Evolutionary conservation across 1,140 invertebrate genomes (phyloP), one percentile per base, ranked within the genome.

Genomic region (Periplaneta americana): DNA sequence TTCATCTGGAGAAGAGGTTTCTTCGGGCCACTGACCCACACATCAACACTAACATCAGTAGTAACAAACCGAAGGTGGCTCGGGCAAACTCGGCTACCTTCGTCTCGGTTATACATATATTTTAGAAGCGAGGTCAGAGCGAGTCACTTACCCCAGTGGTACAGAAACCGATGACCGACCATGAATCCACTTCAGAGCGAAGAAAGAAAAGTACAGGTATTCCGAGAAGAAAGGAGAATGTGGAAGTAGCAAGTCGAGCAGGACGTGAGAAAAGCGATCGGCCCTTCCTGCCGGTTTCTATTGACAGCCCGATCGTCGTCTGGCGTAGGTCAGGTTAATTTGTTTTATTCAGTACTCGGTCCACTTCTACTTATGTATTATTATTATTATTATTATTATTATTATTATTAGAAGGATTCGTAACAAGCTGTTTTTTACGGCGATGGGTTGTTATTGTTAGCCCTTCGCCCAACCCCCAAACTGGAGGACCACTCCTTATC

Each of bases 131-230:
- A 82, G 82, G 82, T 82, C 82, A 82, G 18, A 28, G n/a, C 66
- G 34, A 82, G 82, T 82, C 82, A 82, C 78, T 82, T 82, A 82
- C 82, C 82, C 82, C 82, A 82, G 36, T 82, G 78, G 74, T 80
- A 82, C 79, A 82, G 34, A 82, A 82, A 82, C 82, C 8, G 48
- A 80, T 74, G 79, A 74, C 79, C 48, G 79, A 31, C 35, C 77
- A 78, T 39, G 35, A 36, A 36, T 36, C 34, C 22, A 10, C 75
- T 34, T 34, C n/a, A 33, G n/a, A 77, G 31, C 22, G 8, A 33
- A 66, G 39, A 18, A 5, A 48, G 17, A 5, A 15, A 15, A 48
- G 22, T 11, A 66, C 11, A 9, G 48, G 48, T 66, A 66, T 66
- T 66, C 6, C 22, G 22, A 17, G 13, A 17, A 18, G 48, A 28